Base-by-base conservation (phyloP, 2,797 vertebrate species). In the Lindbergichthys nudifrons region DNA sequence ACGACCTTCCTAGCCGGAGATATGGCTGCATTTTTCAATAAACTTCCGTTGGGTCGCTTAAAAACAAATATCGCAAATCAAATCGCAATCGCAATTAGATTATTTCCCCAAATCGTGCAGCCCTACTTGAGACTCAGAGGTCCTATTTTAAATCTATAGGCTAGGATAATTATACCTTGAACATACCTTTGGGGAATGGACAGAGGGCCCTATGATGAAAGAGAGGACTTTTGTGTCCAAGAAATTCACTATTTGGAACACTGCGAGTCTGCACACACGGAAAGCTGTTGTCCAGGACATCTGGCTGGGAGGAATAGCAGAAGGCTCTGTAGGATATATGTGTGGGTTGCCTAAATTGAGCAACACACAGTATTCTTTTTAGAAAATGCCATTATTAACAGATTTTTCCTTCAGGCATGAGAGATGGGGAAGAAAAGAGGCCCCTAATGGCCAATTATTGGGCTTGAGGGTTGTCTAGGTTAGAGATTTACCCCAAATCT, bases 401-500 rank as follows among this genome's bases (percentile, higher is more conserved):
- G 32, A 36, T 50, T 72, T 41, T 50, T 7, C 30, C 4, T 53
- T 48, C 9, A 72, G 65, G 48, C 66, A 36, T 41, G 42, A 50
- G 47, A 50, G 18, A 74, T n/a, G 7, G 45, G n/a, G 36, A 32
- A 48, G 8, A 60, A 80, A 69, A 15, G 42, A 72, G 11, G 19
- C 16, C 41, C 39, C 57, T 82, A 77, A 81, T 74, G 58, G 64
- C 42, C 53, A 65, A 56, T 84, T 53, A 71, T 62, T 64, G 65
- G 51, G 60, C 62, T 45, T 10, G 15, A 66, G 39, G 60, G 48
- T 53, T 78, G 32, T 61, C 32, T 62, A 36, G 54, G 43, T 57
- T 64, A 41, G 61, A 54, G 30, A 65, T 62, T 48, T 61, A 54
- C 10, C 52, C 32, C 48, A 43, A 57, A 79, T 67, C 56, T 75